Evolutionary conservation across 2,113 vertebrate species (phyloP).

Genomic region (Recurvirostra avosetta): DNA sequence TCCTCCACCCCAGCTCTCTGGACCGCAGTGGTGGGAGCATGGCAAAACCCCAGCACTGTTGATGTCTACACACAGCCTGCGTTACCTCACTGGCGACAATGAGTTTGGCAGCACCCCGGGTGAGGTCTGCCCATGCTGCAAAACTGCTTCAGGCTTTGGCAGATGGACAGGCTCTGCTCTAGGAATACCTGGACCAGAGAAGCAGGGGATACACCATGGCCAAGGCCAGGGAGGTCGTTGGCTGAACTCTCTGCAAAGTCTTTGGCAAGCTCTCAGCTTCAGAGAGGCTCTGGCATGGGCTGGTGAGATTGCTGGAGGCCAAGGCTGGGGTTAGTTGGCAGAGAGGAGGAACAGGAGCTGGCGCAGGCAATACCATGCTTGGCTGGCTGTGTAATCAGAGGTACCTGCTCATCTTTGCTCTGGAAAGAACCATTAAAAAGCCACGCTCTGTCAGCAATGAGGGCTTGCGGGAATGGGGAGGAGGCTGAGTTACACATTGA

Average conservation of each 20-base stretch:
- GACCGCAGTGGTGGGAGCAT: accelerated
- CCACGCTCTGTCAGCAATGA: neutral
- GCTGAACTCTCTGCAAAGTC: neutral
- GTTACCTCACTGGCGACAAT: neutral
- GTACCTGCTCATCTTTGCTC: neutral
- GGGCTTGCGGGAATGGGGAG: neutral
- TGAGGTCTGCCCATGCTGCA: neutral
- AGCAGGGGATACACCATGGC: neutral
- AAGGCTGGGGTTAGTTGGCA: neutral
- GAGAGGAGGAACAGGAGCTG: neutral
- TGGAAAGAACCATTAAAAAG: neutral
- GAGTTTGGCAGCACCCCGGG: neutral
- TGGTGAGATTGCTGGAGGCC: neutral
- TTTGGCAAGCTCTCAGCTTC: conserved; percentile 19
- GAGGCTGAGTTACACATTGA: neutral
- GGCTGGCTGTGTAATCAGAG: neutral
- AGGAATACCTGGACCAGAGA: neutral
- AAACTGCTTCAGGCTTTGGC: neutral
- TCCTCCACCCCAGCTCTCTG: neutral
- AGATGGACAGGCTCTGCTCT: neutral
- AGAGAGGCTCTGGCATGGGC: neutral
- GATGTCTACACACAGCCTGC: neutral
- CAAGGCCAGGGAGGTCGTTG: neutral
- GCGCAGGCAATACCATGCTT: neutral
- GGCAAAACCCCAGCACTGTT: neutral